Evolutionary conservation across 2,113 vertebrate species (phyloP).

Genomic region (Thalassoma bifasciatum): DNA sequence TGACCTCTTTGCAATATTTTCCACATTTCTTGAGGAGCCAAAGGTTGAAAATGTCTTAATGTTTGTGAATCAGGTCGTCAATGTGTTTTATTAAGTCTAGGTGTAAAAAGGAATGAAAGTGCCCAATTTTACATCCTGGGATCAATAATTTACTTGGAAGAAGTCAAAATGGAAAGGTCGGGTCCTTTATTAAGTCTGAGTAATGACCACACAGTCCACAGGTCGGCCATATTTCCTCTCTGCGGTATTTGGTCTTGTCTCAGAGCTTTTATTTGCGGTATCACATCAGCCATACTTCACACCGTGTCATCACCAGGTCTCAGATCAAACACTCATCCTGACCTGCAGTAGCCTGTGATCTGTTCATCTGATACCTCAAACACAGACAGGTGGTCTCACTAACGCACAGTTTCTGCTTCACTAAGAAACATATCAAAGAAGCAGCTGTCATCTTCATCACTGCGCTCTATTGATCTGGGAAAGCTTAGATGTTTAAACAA

Average conservation of each 20-base stretch:
- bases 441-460: slow-evolving; percentile 33
- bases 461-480: slow-evolving; percentile 15
- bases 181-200: slow-evolving; percentile 35
- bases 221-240: slow-evolving; percentile 23
- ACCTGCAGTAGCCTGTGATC: slow-evolving; percentile 39
- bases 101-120: slow-evolving; percentile 2
- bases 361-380: slow-evolving; percentile 54
- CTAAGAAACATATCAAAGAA: slow-evolving; percentile 31
- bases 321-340: slow-evolving; percentile 55
- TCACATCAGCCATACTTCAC: slow-evolving; percentile 43
- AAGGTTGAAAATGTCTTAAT: background rate
- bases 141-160: slow-evolving; percentile 30
- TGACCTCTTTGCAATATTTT: background rate
- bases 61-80: background rate
- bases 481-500: slow-evolving; percentile 25
- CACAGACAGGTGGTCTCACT: slow-evolving; percentile 10
- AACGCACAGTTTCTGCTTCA: slow-evolving; percentile 45
- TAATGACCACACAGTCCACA: slow-evolving; percentile 26
- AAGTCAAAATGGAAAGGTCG: slow-evolving; percentile 53
- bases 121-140: slow-evolving; percentile 6
- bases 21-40: background rate
- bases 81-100: background rate
- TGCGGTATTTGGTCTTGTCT: slow-evolving; percentile 41
- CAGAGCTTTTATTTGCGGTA: slow-evolving; percentile 12
- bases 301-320: slow-evolving; percentile 27